phyloP scores from a whole-genome alignment of 2,797 vertebrate species.

The Poeciliopsis presidionis region DNA sequence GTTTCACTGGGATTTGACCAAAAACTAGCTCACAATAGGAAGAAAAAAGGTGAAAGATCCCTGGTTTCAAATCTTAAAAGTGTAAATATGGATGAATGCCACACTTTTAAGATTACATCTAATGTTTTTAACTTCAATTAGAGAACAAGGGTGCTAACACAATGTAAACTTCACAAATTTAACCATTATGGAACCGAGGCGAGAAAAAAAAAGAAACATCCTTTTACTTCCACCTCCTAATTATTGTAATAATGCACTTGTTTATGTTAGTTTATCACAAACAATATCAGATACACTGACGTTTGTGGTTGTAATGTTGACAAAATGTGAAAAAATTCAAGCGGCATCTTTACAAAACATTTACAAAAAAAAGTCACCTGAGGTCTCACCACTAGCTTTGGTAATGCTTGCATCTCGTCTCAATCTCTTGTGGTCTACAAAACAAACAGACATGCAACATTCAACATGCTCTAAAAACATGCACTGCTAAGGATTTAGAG shows the following conservation, averaged over 20 bases:
- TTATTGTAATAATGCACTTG: not conserved
- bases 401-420: not conserved
- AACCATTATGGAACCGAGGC: not conserved
- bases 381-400: not conserved
- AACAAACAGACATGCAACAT: constrained; percentile 56
- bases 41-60: not conserved
- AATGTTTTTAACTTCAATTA: not conserved
- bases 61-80: not conserved
- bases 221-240: not conserved
- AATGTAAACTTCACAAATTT: not conserved
- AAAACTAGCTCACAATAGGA: not conserved
- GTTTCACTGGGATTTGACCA: not conserved
- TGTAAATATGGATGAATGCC: not conserved
- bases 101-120: no score
- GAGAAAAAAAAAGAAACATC: not conserved
- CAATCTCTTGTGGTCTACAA: constrained; percentile 48
- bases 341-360: not conserved
- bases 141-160: not conserved
- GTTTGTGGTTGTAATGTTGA: not conserved
- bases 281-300: not conserved
- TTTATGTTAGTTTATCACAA: not conserved
- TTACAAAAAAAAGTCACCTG: constrained; percentile 16
- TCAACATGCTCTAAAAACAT: constrained; percentile 48
- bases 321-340: not conserved
- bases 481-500: constrained; percentile 25